Evolutionary conservation across 2,113 vertebrate genomes (phyloP), one percentile per base, ranked within the genome.

Genomic region (Pomatorhinus ruficollis): DNA sequence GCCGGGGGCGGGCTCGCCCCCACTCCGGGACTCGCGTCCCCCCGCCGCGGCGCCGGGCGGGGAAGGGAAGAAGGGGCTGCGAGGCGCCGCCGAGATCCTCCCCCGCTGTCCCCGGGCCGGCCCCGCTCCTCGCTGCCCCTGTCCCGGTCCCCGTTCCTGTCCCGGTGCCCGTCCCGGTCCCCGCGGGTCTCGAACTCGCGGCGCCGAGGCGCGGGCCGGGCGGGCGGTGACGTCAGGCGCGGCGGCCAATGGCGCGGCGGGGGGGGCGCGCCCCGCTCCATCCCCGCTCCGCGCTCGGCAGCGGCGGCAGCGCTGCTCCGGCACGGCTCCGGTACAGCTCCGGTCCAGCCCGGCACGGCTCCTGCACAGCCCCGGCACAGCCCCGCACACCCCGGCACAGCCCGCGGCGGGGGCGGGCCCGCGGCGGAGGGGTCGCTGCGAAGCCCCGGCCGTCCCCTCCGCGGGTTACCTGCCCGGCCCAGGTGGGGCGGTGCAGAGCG

Each of bases 401-500:
- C 81, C 68, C 69, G 83, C 35, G 20, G 12, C 60, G 70, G 82
- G 59, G 52, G 76, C 75, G 44, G 86, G 71, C 14, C 50, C 25
- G 50, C 31, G 53, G 37, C 45, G 4, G 33, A 28, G 64, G 64
- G 64, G 84, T 15, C 54, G 75, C 57, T 63, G 56, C 75, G 75
- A 21, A 88, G 68, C 50, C 52, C 86, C 68, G 1, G 68, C 20
- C 40, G 2, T 7, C 69, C 27, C 52, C 61, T 37, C 33, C 13
- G 52, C 52, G 52, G 72, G 56, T 79, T 39, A 97, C 95, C 80
- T 97, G 97, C 97, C 95, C 97, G 92, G 97, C 93, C 95, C 97
- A 70, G 97, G 90, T 79, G 89, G 45, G 96, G 96, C 93, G 77
- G 95, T 95, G 96, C 94, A 40, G 93, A 72, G 95, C 97, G 95